phyloP scores from a whole-genome alignment of 2,888 invertebrate species.

The Heliconius hortense region DNA sequence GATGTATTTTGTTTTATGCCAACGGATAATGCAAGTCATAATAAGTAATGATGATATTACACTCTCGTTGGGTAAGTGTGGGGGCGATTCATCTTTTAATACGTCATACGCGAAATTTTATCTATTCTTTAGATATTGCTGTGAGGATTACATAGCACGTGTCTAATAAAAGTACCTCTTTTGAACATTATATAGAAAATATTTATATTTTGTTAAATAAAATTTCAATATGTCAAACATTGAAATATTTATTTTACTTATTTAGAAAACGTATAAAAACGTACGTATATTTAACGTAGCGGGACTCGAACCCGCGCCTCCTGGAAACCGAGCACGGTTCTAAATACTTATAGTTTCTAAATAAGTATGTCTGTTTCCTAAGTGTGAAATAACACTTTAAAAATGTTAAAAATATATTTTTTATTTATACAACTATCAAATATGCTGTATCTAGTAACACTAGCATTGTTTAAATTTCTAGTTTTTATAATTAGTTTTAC shows the following conservation, averaged over 20 bases:
- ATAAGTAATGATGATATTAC: constrained; percentile 47
- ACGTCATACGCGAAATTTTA: constrained; percentile 42
- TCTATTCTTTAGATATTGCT: constrained; percentile 36
- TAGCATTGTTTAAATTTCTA: background rate
- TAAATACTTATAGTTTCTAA: too few relatives aligned
- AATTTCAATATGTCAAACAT: background rate
- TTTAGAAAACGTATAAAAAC: too few relatives aligned
- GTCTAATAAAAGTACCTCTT: constrained; percentile 25
- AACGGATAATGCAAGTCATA: constrained; percentile 49
- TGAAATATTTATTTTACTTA: too few relatives aligned
- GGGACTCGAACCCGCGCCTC: too few relatives aligned
- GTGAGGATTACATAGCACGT: constrained; percentile 27
- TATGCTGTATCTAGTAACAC: too few relatives aligned
- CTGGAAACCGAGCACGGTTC: too few relatives aligned
- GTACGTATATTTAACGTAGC: too few relatives aligned
- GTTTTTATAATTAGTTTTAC: background rate
- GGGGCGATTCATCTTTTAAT: constrained; percentile 45
- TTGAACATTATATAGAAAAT: constrained; percentile 4
- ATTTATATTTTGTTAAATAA: constrained; percentile 1
- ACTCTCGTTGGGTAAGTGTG: constrained; percentile 40
- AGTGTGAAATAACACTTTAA: too few relatives aligned
- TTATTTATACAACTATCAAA: too few relatives aligned
- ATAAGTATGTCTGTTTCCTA: too few relatives aligned
- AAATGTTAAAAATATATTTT: too few relatives aligned
- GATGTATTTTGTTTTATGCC: constrained; percentile 43